These are phyloP conservation scores for Camponotus vicinus DNA, from an alignment of 1,140 invertebrate genomes.

Conservation along the genomic window DNA sequence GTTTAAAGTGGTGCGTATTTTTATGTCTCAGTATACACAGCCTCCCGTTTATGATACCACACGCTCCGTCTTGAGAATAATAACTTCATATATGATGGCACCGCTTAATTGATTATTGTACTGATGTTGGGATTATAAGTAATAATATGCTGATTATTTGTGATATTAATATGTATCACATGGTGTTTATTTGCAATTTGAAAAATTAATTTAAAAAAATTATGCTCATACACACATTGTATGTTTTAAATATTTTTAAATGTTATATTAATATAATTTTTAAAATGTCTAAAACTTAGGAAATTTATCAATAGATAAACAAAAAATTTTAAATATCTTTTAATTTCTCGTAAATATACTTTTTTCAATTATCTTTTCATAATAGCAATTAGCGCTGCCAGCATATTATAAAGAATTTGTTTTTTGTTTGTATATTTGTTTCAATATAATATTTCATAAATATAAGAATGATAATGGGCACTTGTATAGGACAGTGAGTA, in stretches of 20 bases:
- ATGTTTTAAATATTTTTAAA: not conserved
- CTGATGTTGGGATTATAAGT: not conserved
- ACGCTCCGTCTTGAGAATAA: conserved; percentile 74
- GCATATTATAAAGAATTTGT: conserved; percentile 50
- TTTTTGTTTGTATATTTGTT: conserved; percentile 42
- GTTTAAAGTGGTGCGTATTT: conserved; percentile 84
- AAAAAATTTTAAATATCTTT: not conserved
- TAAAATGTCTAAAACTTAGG: not conserved
- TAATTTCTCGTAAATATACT: conserved; percentile 1
- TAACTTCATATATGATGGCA: conserved; percentile 63
- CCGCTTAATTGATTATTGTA: conserved; percentile 15
- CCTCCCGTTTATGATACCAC: conserved; percentile 76
- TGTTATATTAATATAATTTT: conserved; percentile 3
- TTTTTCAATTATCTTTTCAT: not conserved
- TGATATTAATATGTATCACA: not conserved
- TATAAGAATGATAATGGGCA: conserved; percentile 58
- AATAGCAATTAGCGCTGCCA: conserved; percentile 57
- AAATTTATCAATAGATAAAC: not conserved
- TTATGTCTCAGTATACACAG: conserved; percentile 81
- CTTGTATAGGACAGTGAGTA: conserved; percentile 67
- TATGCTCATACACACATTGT: not conserved
- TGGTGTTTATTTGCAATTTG: not conserved
- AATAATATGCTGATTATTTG: not conserved
- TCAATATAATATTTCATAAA: conserved; percentile 25
- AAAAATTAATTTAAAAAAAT: not conserved